Base-by-base conservation (phyloP, 1,140 invertebrate genomes). In the Tribolium castaneum region DNA sequence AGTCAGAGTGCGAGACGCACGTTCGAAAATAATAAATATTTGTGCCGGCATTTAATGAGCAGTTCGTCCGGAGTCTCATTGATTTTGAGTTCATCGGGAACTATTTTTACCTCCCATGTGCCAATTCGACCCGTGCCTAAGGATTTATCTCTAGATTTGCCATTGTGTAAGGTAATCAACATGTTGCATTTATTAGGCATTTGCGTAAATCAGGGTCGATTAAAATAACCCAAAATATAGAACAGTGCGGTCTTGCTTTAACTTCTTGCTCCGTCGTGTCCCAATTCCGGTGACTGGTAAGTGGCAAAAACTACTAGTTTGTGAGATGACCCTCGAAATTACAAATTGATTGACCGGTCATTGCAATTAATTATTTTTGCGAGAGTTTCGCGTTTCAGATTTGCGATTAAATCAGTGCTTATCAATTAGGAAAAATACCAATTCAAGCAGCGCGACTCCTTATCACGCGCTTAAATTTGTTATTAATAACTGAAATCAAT, bases 41-140 rank as follows among this genome's bases (percentile, higher is more conserved):
- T 22, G 19, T 35, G 59, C 13, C 30, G 54, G 16, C 30, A 25
- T 59, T 59, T 59, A 59, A 59, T 59, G 16, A 59, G 54, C 19
- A 25, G 6, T 39, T 39, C 16, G 59, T 66, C 59, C 59, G n/a
- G n/a, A n/a, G n/a, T n/a, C n/a, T n/a, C n/a, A 62, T 62, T 30
- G 56, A 62, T 62, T 62, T 62, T n/a, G 7, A 35, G 22, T 34
- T 62, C 22, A 62, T n/a, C n/a, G 16, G 22, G 35, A n/a, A 59
- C 54, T 25, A 66, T 66, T 66, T 66, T 66, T 66, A 66, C 6
- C n/a, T 13, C 59, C n/a, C 56, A 62, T 62, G 56, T 62, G 56
- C 56, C 12, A 34, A 19, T 19, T 19, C 16, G 16, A 19, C 16
- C 16, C 16, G 16, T 19, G 16, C 16, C 2, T 62, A 7, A 39